Evolutionary conservation across 1,140 invertebrate genomes (phyloP).

Genomic region (Pomphorhynchus laevis): DNA sequence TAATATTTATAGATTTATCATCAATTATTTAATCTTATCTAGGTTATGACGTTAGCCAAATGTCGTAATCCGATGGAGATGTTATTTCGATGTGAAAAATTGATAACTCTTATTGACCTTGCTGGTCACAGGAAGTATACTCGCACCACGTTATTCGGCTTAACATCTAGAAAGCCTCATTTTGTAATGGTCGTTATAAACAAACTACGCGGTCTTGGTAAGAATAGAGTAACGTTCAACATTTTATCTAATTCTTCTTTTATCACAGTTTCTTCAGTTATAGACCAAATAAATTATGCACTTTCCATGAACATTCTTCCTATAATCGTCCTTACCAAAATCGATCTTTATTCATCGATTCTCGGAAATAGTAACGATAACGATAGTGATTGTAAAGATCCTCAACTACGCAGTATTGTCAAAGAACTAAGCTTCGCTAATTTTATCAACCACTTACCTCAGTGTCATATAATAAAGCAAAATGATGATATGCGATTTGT

Average conservation of each 20-base stretch:
- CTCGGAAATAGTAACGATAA: too few relatives aligned
- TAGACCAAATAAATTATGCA: too few relatives aligned
- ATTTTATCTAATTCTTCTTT: neutral
- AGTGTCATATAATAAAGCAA: too few relatives aligned
- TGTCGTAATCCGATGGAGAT: slow-evolving; percentile 68
- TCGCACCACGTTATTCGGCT: slow-evolving; percentile 58
- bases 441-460: too few relatives aligned
- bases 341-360: too few relatives aligned
- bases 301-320: too few relatives aligned
- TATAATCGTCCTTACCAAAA: too few relatives aligned
- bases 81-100: slow-evolving; percentile 23
- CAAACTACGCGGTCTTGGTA: slow-evolving; percentile 21
- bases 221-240: neutral
- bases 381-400: too few relatives aligned
- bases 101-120: slow-evolving; percentile 63
- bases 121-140: slow-evolving; percentile 82
- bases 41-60: slow-evolving; percentile 22
- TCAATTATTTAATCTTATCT: neutral
- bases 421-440: too few relatives aligned
- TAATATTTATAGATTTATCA: neutral
- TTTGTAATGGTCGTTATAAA: slow-evolving; percentile 58
- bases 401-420: too few relatives aligned
- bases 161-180: slow-evolving; percentile 67
- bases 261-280: neutral
- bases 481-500: too few relatives aligned